Evolutionary conservation across 1,140 invertebrate genomes (phyloP).

Genomic region (Drosophila kikkawai): DNA sequence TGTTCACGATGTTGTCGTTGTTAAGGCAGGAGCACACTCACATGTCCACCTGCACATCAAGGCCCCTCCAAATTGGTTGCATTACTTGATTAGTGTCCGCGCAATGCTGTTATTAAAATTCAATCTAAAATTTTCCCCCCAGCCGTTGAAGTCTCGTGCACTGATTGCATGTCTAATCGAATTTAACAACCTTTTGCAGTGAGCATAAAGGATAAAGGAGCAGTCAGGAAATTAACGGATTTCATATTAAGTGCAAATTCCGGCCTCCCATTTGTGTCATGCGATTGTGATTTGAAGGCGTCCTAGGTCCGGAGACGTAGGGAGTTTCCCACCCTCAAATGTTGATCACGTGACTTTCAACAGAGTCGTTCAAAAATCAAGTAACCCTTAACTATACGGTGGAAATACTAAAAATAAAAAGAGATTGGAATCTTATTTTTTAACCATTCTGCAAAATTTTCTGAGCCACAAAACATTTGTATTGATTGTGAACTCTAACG

Average conservation of each 20-base stretch:
- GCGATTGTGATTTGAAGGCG: slow-evolving; percentile 75
- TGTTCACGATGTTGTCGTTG: slow-evolving; percentile 78
- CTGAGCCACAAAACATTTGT: too few species aligned
- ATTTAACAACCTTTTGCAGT: slow-evolving; percentile 71
- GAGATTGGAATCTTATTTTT: too few species aligned
- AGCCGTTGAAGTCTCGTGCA: slow-evolving; percentile 33
- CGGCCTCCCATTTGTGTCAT: slow-evolving; percentile 59
- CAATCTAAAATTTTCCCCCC: slow-evolving; percentile 64
- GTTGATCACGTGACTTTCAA: background rate
- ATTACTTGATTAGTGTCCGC: slow-evolving; percentile 76
- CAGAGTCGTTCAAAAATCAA: background rate
- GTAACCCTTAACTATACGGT: background rate
- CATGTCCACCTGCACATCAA: slow-evolving; percentile 3
- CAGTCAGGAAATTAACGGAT: slow-evolving; percentile 61
- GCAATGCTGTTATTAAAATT: slow-evolving; percentile 76
- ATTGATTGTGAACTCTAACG: background rate
- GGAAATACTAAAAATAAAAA: too few species aligned
- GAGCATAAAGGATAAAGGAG: slow-evolving; percentile 49
- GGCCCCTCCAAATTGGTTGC: slow-evolving; percentile 67
- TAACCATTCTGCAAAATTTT: too few species aligned
- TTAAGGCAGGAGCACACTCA: slow-evolving; percentile 10
- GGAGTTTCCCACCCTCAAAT: slow-evolving; percentile 4
- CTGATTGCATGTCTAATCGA: slow-evolving; percentile 77
- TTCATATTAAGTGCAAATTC: slow-evolving; percentile 75
- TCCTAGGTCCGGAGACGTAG: slow-evolving; percentile 21